Evolutionary conservation across 2,797 vertebrate species (phyloP), one percentile per base, ranked within the genome.

Genomic region (Hoplostethus atlanticus): DNA sequence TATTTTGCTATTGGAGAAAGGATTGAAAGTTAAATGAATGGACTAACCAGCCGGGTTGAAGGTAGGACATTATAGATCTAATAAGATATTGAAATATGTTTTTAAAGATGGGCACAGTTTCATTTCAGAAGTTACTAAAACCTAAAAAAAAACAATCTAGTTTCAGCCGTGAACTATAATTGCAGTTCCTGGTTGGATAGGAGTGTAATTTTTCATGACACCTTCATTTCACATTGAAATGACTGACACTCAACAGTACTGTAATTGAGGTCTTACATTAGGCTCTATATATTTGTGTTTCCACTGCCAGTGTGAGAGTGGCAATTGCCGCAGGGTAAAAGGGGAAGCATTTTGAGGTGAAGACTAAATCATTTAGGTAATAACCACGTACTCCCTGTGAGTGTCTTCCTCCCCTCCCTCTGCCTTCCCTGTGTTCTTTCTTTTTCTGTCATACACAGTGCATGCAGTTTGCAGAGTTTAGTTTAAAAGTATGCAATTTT

Each of bases 281-380:
- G 11, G 6, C 13, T 60, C 5, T 64, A 57, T 38, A 38, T 56
- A 47, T 36, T 13, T 47, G 28, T 12, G 17, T 42, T 55, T 46
- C 50, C 11, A 6, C 12, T 57, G 15, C 28, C 25, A n/a, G 54
- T 25, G 15, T 40, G 3, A 51, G 4, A 21, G 7, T 25, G 13
- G 5, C 7, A 50, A 28, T 66, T 28, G 42, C 63, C 55, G 17
- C 5, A 13, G 11, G 44, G 5, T 28, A 13, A 60, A 25, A 62
- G 28, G 58, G 51, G 48, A 64, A n/a, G 10, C 17, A 55, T 60
- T 8, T 25, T 21, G 15, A 74, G 50, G 31, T 0, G 8, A 0
- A 0, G 48, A 40, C 38, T 56, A 57, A 59, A 64, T 64, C 9
- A 21, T 59, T 59, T 44, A 12, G 36, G 21, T 56, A 60, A 60